phyloP scores from a whole-genome alignment of 2,113 vertebrate species.

The Osmerus eperlanus region DNA sequence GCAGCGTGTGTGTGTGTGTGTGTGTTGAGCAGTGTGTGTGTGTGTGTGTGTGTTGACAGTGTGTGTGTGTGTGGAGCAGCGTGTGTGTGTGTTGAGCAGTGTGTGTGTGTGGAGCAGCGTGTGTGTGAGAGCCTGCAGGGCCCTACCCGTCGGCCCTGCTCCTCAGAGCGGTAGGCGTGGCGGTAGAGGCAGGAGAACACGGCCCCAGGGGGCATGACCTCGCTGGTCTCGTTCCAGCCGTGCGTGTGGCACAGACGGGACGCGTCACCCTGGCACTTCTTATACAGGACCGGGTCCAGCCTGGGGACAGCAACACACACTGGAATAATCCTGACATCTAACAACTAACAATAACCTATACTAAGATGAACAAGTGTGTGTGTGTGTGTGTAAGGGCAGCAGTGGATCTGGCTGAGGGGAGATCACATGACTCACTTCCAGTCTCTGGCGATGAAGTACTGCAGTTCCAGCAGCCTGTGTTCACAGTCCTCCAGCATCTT shows the following conservation, averaged over 20 bases:
- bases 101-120: too few species aligned
- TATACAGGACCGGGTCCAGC: slow-evolving; percentile 88
- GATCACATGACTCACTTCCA: slow-evolving; percentile 79
- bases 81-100: too few species aligned
- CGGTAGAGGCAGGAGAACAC: slow-evolving; percentile 95
- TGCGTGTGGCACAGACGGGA: slow-evolving; percentile 92
- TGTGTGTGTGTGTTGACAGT: too few species aligned
- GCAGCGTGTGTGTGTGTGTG: too few species aligned
- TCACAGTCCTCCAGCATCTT: slow-evolving; percentile 96
- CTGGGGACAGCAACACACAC: slow-evolving; percentile 55
- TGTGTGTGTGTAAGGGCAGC: not conserved
- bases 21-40: too few species aligned
- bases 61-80: too few species aligned
- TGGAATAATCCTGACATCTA: too few species aligned
- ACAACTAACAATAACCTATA: too few species aligned
- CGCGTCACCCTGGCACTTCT: slow-evolving; percentile 94
- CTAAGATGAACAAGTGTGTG: too few species aligned
- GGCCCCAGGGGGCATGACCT: slow-evolving; percentile 89
- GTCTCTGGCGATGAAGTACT: slow-evolving; percentile 93
- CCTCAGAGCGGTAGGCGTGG: slow-evolving; percentile 92
- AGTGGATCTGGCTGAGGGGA: not conserved
- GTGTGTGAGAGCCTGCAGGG: too few species aligned
- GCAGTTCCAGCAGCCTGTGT: slow-evolving; percentile 89
- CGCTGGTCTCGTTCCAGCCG: slow-evolving; percentile 94
- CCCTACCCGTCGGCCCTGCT: slow-evolving; percentile 87